phyloP scores from a whole-genome alignment of 2,113 vertebrate genomes.

The Phodopus roborovskii region DNA sequence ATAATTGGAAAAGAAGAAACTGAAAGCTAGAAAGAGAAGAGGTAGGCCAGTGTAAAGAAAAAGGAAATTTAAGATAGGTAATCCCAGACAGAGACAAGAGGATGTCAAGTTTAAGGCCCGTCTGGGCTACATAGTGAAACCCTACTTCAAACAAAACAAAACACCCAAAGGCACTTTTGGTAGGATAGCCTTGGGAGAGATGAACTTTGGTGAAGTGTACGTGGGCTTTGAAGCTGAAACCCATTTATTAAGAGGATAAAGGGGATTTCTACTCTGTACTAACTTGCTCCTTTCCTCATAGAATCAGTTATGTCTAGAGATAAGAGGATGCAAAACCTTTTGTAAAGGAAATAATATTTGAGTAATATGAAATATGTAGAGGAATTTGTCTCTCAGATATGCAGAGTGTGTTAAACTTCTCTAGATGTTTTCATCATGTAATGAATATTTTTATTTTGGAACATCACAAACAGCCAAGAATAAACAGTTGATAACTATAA shows the following conservation, averaged over 20 bases:
- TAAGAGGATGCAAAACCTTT: not conserved
- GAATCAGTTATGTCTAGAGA: not conserved
- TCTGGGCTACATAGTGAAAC: no score
- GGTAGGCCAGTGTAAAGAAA: not conserved
- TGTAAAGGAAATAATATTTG: not conserved
- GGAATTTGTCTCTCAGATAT: not conserved
- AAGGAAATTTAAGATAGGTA: no score
- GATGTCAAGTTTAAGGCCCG: no score
- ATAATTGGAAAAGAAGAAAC: not conserved
- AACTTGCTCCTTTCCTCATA: not conserved
- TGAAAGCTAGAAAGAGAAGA: not conserved
- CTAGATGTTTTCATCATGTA: not conserved
- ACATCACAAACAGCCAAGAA: not conserved
- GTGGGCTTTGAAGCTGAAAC: not conserved
- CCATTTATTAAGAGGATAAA: not conserved
- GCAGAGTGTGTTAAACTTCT: not conserved
- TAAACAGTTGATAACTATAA: not conserved
- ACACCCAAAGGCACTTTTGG: not conserved
- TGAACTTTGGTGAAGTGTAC: not conserved
- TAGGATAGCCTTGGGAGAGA: not conserved
- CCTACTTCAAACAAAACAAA: not conserved
- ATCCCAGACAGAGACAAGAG: no score
- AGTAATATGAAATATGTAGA: not conserved
- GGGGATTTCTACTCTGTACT: not conserved
- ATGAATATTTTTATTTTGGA: not conserved